phyloP scores from a whole-genome alignment of 53 echinoderm and acorn worm genomes.

The Stichopus horrens region DNA sequence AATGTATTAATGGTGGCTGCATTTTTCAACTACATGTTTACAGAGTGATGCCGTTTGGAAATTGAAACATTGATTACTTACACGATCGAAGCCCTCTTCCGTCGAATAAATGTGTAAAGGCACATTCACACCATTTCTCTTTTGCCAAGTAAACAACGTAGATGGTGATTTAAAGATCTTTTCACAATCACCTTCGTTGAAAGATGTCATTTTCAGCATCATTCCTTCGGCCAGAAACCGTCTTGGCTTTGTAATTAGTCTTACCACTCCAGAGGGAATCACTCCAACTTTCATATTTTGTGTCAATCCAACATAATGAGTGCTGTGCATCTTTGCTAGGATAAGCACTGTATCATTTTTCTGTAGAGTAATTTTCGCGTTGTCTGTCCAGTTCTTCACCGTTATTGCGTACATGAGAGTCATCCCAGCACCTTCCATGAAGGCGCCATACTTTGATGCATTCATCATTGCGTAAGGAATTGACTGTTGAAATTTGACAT shows the following conservation, averaged over 20 bases:
- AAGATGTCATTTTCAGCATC: neutral
- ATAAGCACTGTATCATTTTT: conserved; percentile 12
- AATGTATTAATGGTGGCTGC: no score
- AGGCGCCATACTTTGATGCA: neutral
- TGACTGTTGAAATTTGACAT: neutral
- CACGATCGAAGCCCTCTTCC: neutral
- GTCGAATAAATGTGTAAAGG: neutral
- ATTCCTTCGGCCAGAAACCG: neutral
- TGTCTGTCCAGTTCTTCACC: neutral
- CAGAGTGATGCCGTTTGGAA: no score
- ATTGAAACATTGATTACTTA: neutral
- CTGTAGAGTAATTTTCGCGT: neutral
- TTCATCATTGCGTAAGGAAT: conserved; percentile 10
- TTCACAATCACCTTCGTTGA: neutral
- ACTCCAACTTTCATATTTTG: conserved; percentile 3
- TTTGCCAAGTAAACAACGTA: neutral
- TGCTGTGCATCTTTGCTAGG: neutral
- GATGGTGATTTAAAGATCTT: neutral
- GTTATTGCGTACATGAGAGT: conserved; percentile 19
- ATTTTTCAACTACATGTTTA: no score
- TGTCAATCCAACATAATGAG: conserved; percentile 8
- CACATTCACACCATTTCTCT: neutral
- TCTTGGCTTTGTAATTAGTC: neutral
- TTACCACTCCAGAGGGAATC: neutral
- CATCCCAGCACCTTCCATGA: conserved; percentile 3